Conservation (phyloP, 2,888 invertebrate species). For the Amaurobius ferox region DNA sequence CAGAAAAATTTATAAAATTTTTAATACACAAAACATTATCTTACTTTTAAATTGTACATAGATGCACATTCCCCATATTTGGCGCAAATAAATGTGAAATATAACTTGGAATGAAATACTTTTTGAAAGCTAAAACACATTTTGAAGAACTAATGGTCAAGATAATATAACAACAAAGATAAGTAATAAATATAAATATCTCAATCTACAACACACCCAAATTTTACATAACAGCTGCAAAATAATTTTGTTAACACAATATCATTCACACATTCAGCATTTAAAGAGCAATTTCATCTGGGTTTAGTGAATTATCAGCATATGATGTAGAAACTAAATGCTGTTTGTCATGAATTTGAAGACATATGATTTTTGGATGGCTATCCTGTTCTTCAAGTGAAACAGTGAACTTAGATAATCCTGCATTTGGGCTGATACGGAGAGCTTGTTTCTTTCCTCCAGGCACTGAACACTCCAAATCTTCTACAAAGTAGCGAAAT, state of each 20-base stretch:
- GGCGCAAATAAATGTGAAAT: not conserved
- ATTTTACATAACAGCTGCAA: constrained; percentile 28
- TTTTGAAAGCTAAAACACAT: not conserved
- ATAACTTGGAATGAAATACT: not conserved
- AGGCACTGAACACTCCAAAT: constrained; percentile 75
- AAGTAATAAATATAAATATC: constrained; percentile 41
- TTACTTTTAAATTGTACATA: not conserved
- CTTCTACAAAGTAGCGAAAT: constrained; percentile 76
- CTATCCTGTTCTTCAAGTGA: constrained; percentile 74
- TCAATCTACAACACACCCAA: constrained; percentile 51
- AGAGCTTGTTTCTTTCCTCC: constrained; percentile 76
- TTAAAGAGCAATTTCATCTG: constrained; percentile 56
- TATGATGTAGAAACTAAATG: constrained; percentile 73
- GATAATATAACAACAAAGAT: not conserved
- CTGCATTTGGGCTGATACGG: constrained; percentile 78
- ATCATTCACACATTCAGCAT: constrained; percentile 15
- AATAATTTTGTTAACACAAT: constrained; percentile 21
- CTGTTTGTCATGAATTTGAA: constrained; percentile 77
- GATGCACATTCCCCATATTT: constrained; percentile 7
- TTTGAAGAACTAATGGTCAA: not conserved
- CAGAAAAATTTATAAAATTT: too few relatives aligned
- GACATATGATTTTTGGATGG: constrained; percentile 76
- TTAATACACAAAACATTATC: too few relatives aligned
- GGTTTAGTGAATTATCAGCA: constrained; percentile 37
- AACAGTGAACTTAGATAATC: constrained; percentile 77